These are phyloP conservation scores for Leucoma salicis DNA, from an alignment of 2,888 invertebrate species.

Conservation along the genomic window DNA sequence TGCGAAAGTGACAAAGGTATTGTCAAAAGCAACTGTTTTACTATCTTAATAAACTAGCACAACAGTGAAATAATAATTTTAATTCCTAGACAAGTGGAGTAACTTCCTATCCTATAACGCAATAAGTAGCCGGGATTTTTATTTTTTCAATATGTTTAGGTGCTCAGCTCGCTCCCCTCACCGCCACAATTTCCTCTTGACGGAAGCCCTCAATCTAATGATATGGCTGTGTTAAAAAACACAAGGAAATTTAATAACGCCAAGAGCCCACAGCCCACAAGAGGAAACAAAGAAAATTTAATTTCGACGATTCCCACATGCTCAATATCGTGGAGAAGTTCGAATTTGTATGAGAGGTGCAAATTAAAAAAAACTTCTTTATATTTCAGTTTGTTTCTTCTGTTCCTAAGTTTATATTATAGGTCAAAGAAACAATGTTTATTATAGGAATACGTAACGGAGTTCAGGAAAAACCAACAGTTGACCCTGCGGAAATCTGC, in stretches of 20 bases:
- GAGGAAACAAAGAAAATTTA: conserved; percentile 81
- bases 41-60: neutral
- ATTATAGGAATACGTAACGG: conserved; percentile 13
- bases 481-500: conserved; percentile 58
- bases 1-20: too few species aligned
- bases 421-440: neutral
- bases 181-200: conserved; percentile 81
- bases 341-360: conserved; percentile 51
- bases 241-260: conserved; percentile 83
- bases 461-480: conserved; percentile 51
- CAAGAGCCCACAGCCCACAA: conserved; percentile 62
- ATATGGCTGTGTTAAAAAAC: conserved; percentile 83
- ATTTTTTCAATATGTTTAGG: conserved; percentile 82
- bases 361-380: conserved; percentile 50
- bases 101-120: conserved; percentile 33
- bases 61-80: neutral
- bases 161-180: conserved; percentile 73
- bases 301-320: conserved; percentile 81
- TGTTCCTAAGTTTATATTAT: neutral
- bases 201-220: conserved; percentile 83
- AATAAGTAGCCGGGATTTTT: conserved; percentile 78
- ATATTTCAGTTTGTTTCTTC: neutral
- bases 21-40: too few species aligned
- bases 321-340: conserved; percentile 75
- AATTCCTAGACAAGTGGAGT: conserved; percentile 46